Evolutionary conservation across 2,797 vertebrate genomes (phyloP).

Genomic region (Hypotaenidia okinawae): DNA sequence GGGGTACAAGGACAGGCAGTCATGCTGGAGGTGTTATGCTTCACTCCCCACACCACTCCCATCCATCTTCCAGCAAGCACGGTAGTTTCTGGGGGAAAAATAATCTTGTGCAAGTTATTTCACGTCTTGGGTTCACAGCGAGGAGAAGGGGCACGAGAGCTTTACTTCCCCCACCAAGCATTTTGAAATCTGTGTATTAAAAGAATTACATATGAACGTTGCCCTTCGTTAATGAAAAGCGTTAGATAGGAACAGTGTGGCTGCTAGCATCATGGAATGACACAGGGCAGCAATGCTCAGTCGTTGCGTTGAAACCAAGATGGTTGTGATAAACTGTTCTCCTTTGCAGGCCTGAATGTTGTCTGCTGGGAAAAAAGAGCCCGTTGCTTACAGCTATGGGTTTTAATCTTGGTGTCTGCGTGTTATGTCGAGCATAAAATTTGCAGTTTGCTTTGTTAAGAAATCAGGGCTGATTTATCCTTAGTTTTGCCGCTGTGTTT

Average conservation of each 20-base stretch:
- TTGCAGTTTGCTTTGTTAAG: background rate
- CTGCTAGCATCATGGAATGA: too few species aligned
- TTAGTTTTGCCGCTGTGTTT: background rate
- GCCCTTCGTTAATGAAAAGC: background rate
- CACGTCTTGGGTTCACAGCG: accelerated
- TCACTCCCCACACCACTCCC: too few species aligned
- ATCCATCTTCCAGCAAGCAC: too few species aligned
- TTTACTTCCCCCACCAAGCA: background rate
- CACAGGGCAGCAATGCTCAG: accelerated
- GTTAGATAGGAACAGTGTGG: accelerated
- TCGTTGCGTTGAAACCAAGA: accelerated
- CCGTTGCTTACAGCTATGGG: accelerated
- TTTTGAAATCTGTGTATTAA: background rate
- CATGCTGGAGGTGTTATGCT: too few species aligned
- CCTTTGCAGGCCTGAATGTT: background rate
- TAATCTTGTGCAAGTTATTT: accelerated
- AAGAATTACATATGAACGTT: accelerated
- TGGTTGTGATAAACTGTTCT: background rate
- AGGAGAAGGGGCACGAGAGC: accelerated
- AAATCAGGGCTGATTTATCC: background rate
- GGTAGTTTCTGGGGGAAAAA: accelerated
- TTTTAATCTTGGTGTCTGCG: background rate
- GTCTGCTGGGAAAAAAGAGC: background rate
- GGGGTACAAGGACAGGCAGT: too few species aligned
- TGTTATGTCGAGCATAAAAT: background rate